Percentiles rank a stretch among this genome's conserved stretches.
Conservation (phyloP, 2,113 vertebrate genomes). For the Cygnus buccinator region DNA sequence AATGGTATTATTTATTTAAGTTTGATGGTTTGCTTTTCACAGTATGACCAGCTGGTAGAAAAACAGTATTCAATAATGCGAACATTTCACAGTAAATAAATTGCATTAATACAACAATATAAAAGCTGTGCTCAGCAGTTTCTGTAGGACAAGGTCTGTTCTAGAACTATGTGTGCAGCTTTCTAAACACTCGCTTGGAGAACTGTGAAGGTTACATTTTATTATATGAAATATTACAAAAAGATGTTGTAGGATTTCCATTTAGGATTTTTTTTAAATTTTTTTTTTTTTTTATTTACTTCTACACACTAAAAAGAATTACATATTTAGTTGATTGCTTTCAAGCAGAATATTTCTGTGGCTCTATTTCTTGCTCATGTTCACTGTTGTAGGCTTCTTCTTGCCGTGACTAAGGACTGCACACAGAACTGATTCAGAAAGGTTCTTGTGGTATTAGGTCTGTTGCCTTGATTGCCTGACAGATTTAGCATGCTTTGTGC, state of each 20-base stretch:
- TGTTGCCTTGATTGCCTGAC: background rate
- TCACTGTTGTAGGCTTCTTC: background rate
- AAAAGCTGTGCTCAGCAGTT: conserved; percentile 45
- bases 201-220: background rate
- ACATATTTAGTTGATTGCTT: background rate
- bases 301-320: background rate
- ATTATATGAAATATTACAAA: background rate
- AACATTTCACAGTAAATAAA: conserved; percentile 71
- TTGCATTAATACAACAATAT: conserved; percentile 55
- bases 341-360: background rate
- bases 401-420: background rate
- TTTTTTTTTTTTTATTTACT: background rate
- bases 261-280: background rate
- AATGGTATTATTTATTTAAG: conserved; percentile 42
- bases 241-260: background rate
- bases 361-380: background rate
- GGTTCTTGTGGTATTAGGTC: background rate
- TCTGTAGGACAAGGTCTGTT: conserved; percentile 43
- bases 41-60: conserved; percentile 23
- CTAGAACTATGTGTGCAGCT: background rate
- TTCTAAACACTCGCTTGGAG: background rate
- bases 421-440: background rate
- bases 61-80: conserved; percentile 40
- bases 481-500: background rate
- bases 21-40: conserved; percentile 32